Evolutionary conservation across 2,888 invertebrate genomes (phyloP).

Genomic region (Eupithecia tripunctaria): DNA sequence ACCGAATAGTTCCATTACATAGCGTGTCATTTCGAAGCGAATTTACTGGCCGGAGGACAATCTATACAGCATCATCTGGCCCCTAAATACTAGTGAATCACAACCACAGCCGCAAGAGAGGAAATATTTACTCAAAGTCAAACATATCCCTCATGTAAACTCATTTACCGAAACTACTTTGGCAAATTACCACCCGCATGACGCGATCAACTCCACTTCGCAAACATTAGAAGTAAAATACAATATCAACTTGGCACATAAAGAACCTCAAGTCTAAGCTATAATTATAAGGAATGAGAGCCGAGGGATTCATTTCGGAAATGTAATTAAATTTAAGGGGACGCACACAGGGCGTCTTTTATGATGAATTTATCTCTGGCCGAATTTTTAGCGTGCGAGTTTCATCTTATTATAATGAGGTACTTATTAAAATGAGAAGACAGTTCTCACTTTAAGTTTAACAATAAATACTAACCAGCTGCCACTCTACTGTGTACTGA

Average conservation of each 20-base stretch:
- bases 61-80: too few species aligned
- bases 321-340: slow-evolving; percentile 56
- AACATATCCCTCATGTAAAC: not conserved
- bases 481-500: not conserved
- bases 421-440: not conserved
- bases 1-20: too few species aligned
- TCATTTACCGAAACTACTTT: slow-evolving; percentile 2
- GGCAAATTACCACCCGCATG: slow-evolving; percentile 12
- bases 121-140: not conserved
- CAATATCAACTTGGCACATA: slow-evolving; percentile 57
- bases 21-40: too few species aligned
- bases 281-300: slow-evolving; percentile 52
- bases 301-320: slow-evolving; percentile 48
- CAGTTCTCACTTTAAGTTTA: not conserved
- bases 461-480: not conserved
- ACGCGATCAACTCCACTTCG: slow-evolving; percentile 43
- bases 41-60: not conserved
- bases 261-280: slow-evolving; percentile 50
- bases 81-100: too few species aligned
- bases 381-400: slow-evolving; percentile 25
- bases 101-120: too few species aligned
- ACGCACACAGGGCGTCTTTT: slow-evolving; percentile 37
- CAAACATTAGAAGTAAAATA: slow-evolving; percentile 52
- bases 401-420: slow-evolving; percentile 21
- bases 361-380: slow-evolving; percentile 40